Base-by-base conservation (phyloP, 1,140 invertebrate species). In the Limonius californicus region DNA sequence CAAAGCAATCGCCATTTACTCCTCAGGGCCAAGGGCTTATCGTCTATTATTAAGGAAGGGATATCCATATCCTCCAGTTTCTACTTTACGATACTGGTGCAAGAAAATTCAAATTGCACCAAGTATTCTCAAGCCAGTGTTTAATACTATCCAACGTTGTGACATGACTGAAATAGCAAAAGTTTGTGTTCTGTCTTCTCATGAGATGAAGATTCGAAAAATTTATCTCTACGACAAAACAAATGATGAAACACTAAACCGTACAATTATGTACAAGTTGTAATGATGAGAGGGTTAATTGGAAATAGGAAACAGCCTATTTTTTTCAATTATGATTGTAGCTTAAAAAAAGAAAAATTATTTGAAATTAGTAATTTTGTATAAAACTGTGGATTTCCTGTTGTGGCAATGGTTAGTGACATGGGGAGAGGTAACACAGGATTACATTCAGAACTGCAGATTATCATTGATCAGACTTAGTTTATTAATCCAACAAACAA, bases 381-480 rank as follows among this genome's bases (percentile, higher is more conserved):
- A 7, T 57, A 74, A 59, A 12, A 59, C 42, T 18, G 21, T 57
- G 64, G 65, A 14, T 68, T 61, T 42, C 57, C 59, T 14, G 70
- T 74, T n/a, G 61, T 72, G 0, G 71, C 63, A 1, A 47, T 69
- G 27, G 69, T 72, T 9, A 70, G 58, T 39, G 70, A 75, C 61
- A 60, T 70, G 32, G 71, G 74, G 21, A 61, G 62, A 14, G 62
- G 59, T 43, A 76, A 73, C 57, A 50, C 11, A 66, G 43, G 47
- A 62, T 47, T 63, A 20, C 65, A 69, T 64, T 68, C 56, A 20
- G 64, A 61, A 47, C 57, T 71, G n/a, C 2, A 39, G 15, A 30
- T 30, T 11, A 61, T 67, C 30, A 56, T 61, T 12, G 30, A 43
- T 14, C 47, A 27, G 9, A 57, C 57, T 20, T 60, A 15, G 2